Conservation (phyloP, 2,888 invertebrate species). For the Apodemia hepburni region DNA sequence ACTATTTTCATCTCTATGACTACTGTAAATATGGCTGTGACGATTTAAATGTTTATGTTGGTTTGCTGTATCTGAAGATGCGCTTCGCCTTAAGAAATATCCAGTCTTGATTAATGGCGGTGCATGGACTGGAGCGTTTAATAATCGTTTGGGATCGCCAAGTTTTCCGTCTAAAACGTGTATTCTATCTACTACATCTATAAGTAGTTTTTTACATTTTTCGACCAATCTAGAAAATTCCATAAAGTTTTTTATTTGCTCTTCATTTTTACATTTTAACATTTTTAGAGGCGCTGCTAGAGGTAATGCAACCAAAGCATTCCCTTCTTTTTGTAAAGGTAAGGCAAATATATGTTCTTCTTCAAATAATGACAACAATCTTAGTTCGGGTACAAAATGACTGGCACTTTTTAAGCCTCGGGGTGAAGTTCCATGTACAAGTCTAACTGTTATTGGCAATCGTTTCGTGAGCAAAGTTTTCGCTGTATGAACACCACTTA, state of each 20-base stretch:
- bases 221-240: conserved; percentile 90
- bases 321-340: conserved; percentile 89
- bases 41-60: conserved; percentile 76
- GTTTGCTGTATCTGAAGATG: conserved; percentile 87
- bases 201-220: conserved; percentile 86
- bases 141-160: conserved; percentile 81
- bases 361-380: conserved; percentile 91
- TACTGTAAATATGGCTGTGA: conserved; percentile 75
- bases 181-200: conserved; percentile 89
- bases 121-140: conserved; percentile 63
- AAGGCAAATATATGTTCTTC: conserved; percentile 92
- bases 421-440: conserved; percentile 94
- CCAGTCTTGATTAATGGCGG: conserved; percentile 81
- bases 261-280: conserved; percentile 90
- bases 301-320: conserved; percentile 90
- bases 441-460: conserved; percentile 93
- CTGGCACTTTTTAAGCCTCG: conserved; percentile 89
- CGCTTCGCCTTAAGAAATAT: conserved; percentile 87
- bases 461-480: conserved; percentile 93
- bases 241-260: conserved; percentile 86
- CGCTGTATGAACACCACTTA: conserved; percentile 96
- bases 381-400: conserved; percentile 91
- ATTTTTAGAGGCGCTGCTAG: conserved; percentile 92
- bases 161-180: conserved; percentile 91
- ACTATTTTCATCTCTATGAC: conserved; percentile 83